phyloP scores from a whole-genome alignment of 1,140 invertebrate species.

The Trachymyrmex cornetzi region DNA sequence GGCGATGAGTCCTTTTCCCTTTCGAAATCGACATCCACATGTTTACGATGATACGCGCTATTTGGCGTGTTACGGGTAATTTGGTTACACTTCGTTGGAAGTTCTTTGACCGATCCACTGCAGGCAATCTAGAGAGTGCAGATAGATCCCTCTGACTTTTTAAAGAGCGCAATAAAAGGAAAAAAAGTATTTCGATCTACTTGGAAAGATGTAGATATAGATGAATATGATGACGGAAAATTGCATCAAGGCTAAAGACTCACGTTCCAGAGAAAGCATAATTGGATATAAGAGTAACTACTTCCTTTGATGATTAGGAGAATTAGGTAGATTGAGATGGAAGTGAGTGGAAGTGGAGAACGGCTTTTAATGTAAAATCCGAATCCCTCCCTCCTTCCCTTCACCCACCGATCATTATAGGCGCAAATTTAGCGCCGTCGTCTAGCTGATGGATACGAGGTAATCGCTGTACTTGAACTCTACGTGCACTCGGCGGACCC shows the following conservation, averaged over 20 bases:
- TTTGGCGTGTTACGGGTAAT: slow-evolving; percentile 37
- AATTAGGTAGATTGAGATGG: slow-evolving; percentile 24
- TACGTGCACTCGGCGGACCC: neutral
- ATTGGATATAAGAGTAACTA: slow-evolving; percentile 39
- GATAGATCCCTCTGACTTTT: neutral
- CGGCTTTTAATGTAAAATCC: slow-evolving; percentile 34
- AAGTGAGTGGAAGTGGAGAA: slow-evolving; percentile 19
- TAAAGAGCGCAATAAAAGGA: neutral
- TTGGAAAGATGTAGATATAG: neutral
- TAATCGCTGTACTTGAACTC: slow-evolving; percentile 53
- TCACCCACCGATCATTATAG: neutral
- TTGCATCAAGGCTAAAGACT: slow-evolving; percentile 32
- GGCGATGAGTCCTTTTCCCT: slow-evolving; percentile 17
- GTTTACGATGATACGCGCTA: slow-evolving; percentile 30
- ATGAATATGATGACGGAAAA: neutral
- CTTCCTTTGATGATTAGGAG: slow-evolving; percentile 26
- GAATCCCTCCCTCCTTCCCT: neutral
- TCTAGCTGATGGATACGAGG: neutral
- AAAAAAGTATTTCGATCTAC: neutral
- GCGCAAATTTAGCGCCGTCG: slow-evolving; percentile 14
- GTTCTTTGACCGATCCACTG: slow-evolving; percentile 21
- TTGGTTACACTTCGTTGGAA: slow-evolving; percentile 3
- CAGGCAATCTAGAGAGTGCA: neutral
- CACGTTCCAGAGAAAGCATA: slow-evolving; percentile 29
- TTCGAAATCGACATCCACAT: slow-evolving; percentile 4